phyloP scores from a whole-genome alignment of 2,888 invertebrate species.

The Athalia circularis region DNA sequence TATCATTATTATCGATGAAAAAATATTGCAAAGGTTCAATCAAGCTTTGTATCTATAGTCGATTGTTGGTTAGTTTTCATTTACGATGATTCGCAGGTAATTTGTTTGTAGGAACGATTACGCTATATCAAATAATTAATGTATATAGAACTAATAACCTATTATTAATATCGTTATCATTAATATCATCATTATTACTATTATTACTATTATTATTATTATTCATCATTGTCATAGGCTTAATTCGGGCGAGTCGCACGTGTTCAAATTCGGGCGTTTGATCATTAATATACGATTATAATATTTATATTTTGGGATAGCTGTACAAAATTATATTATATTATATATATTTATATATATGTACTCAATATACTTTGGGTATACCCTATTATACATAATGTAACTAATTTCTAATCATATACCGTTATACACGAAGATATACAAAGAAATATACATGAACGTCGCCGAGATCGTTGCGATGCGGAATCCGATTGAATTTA shows the following conservation, averaged over 20 bases:
- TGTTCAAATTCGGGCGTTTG: slow-evolving; percentile 47
- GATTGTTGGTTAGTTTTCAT: not conserved
- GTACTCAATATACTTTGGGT: slow-evolving; percentile 47
- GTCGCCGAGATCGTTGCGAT: slow-evolving; percentile 37
- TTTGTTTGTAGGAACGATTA: not conserved
- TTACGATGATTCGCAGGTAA: not conserved
- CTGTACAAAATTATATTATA: slow-evolving; percentile 48
- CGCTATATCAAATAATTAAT: not conserved
- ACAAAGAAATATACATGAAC: slow-evolving; percentile 59
- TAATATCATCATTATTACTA: slow-evolving; percentile 13
- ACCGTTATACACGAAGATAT: slow-evolving; percentile 25
- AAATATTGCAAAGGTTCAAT: not conserved
- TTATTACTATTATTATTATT: slow-evolving; percentile 3
- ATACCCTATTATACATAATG: slow-evolving; percentile 1
- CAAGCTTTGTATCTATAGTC: not conserved
- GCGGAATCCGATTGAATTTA: not conserved
- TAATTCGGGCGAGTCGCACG: slow-evolving; percentile 23
- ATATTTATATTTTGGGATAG: slow-evolving; percentile 36
- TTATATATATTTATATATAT: slow-evolving; percentile 57
- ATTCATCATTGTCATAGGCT: slow-evolving; percentile 11
- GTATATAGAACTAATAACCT: not conserved
- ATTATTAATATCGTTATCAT: not conserved
- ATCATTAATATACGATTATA: slow-evolving; percentile 41
- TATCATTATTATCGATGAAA: slow-evolving; percentile 12
- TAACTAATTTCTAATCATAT: slow-evolving; percentile 28